These are phyloP conservation scores for Melanotaenia parkinsoni DNA, from an alignment of 2,797 vertebrate species.

Conservation along the genomic window DNA sequence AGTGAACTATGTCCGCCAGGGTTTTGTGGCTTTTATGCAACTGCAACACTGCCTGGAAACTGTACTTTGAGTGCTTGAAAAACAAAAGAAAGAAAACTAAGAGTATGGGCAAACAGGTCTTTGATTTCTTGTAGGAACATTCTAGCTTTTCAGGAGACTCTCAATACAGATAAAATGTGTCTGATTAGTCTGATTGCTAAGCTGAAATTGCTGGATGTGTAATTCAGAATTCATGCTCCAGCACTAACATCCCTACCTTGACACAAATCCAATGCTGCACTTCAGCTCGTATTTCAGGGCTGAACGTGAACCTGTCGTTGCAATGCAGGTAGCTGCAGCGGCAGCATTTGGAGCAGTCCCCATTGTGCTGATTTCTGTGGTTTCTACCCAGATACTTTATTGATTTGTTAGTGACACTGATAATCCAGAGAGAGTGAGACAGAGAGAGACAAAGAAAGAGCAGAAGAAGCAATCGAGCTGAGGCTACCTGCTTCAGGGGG, in stretches of 20 bases:
- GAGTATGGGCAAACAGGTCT: background rate
- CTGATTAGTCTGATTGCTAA: slow-evolving; percentile 1
- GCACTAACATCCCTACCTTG: background rate
- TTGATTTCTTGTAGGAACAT: slow-evolving; percentile 8
- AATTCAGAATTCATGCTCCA: slow-evolving; percentile 15
- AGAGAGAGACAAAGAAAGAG: background rate
- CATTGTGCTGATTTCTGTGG: slow-evolving; percentile 66
- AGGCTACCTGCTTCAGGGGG: slow-evolving; percentile 47
- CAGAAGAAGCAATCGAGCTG: slow-evolving; percentile 32
- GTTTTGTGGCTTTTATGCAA: slow-evolving; percentile 34
- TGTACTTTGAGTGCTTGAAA: slow-evolving; percentile 6
- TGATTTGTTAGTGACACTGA: slow-evolving; percentile 69
- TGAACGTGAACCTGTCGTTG: slow-evolving; percentile 19
- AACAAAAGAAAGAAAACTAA: background rate
- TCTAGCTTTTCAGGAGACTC: background rate
- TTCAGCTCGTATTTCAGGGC: slow-evolving; percentile 15
- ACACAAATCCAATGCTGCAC: background rate
- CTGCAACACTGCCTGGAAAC: slow-evolving; percentile 15
- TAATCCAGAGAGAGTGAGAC: slow-evolving; percentile 47
- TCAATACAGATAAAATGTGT: background rate
- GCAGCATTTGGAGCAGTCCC: slow-evolving; percentile 23
- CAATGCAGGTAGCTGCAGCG: slow-evolving; percentile 48
- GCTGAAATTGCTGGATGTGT: slow-evolving; percentile 24
- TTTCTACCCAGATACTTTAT: slow-evolving; percentile 64
- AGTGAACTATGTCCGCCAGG: slow-evolving; percentile 34